Evolutionary conservation across 2,888 invertebrate genomes (phyloP).

Genomic region (Metellina segmentata): DNA sequence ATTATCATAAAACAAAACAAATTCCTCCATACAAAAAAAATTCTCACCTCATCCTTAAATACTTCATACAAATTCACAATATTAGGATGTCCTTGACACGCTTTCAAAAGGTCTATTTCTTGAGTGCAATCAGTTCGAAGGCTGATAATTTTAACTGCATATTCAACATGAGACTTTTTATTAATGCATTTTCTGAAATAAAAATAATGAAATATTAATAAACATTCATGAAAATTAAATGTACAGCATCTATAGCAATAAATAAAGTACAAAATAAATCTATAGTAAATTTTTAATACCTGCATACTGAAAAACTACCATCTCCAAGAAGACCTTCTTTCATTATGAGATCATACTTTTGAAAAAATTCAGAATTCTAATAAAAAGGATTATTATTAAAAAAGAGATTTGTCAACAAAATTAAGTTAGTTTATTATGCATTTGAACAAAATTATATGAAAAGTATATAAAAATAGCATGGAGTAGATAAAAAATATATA

Average conservation of each 20-base stretch:
- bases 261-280: conserved; percentile 16
- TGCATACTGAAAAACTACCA: conserved; percentile 93
- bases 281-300: conserved; percentile 79
- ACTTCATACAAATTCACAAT: conserved; percentile 92
- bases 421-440: background rate
- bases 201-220: background rate
- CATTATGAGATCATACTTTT: conserved; percentile 89
- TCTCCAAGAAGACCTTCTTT: conserved; percentile 89
- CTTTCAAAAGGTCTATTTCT: conserved; percentile 89
- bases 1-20: too few species aligned
- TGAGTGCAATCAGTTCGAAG: conserved; percentile 85
- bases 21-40: too few species aligned
- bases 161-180: conserved; percentile 87
- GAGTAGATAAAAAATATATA: conserved; percentile 78
- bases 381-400: conserved; percentile 75
- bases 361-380: conserved; percentile 92
- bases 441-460: background rate
- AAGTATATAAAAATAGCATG: conserved; percentile 2
- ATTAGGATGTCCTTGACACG: conserved; percentile 93
- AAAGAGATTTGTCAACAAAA: background rate
- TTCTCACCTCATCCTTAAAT: conserved; percentile 87
- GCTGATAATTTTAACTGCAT: conserved; percentile 93
- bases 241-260: background rate
- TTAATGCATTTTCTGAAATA: conserved; percentile 84
- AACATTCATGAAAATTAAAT: background rate